phyloP scores from a whole-genome alignment of 2,797 vertebrate species.

The Danio kyathit region DNA sequence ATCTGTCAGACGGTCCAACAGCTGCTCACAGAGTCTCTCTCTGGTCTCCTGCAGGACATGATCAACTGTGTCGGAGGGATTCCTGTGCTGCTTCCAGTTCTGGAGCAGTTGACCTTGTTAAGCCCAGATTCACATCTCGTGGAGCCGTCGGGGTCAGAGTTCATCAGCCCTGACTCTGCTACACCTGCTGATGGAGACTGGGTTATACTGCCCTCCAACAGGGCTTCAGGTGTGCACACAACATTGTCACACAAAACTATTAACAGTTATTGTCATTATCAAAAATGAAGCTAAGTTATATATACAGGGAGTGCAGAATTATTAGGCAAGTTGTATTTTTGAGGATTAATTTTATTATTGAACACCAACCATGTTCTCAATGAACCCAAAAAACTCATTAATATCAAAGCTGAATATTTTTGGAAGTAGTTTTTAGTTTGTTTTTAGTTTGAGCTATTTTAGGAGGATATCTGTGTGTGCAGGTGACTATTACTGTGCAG shows the following conservation, averaged over 20 bases:
- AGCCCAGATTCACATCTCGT: constrained; percentile 74
- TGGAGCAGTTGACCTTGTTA: constrained; percentile 89
- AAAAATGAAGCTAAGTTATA: not conserved
- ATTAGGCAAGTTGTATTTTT: too few relatives aligned
- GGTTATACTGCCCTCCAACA: constrained; percentile 89
- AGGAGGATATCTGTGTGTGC: too few relatives aligned
- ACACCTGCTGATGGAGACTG: constrained; percentile 90
- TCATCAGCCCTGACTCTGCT: constrained; percentile 81
- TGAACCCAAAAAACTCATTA: too few relatives aligned
- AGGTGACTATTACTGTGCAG: too few relatives aligned
- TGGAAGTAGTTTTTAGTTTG: too few relatives aligned
- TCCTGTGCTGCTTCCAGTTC: constrained; percentile 88
- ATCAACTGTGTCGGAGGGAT: constrained; percentile 95
- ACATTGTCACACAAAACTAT: too few relatives aligned
- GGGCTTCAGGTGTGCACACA: constrained; percentile 92
- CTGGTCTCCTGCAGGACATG: constrained; percentile 82
- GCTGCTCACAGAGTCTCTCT: not conserved
- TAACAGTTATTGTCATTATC: too few relatives aligned
- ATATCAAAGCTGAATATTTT: too few relatives aligned
- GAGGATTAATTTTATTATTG: too few relatives aligned
- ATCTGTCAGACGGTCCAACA: not conserved
- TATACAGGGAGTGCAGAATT: too few relatives aligned
- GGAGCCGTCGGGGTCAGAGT: constrained; percentile 73
- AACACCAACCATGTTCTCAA: too few relatives aligned
- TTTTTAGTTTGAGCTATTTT: too few relatives aligned